Conservation (phyloP, 2,888 invertebrate species). For the Drosophila gaucha region DNA sequence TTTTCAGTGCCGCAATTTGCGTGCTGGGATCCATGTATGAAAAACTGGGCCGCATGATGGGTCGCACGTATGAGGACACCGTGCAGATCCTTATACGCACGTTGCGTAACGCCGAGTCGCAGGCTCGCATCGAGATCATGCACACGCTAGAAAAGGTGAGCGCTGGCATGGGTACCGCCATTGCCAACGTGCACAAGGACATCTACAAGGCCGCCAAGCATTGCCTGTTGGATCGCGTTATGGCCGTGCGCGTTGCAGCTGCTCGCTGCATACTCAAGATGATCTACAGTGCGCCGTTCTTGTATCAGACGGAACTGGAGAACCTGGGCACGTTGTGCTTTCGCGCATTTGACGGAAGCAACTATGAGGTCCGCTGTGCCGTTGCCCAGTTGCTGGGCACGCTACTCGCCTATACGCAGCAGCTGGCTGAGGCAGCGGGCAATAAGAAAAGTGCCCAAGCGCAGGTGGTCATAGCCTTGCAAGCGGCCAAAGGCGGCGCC, state of each 20-base stretch:
- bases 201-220: constrained; percentile 96
- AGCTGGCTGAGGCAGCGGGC: constrained; percentile 86
- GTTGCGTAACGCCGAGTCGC: constrained; percentile 97
- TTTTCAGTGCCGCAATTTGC: constrained; percentile 95
- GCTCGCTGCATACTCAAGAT: constrained; percentile 95
- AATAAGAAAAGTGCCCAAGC: constrained; percentile 75
- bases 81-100: constrained; percentile 96
- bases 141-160: constrained; percentile 95
- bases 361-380: constrained; percentile 95
- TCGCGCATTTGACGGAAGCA: constrained; percentile 95
- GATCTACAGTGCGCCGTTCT: constrained; percentile 93
- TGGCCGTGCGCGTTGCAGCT: constrained; percentile 96
- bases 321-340: constrained; percentile 96
- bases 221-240: constrained; percentile 95
- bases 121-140: constrained; percentile 98
- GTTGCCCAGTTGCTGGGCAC: constrained; percentile 96
- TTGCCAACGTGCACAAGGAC: constrained; percentile 93
- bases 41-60: constrained; percentile 99
- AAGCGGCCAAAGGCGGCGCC: constrained; percentile 74
- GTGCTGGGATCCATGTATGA: constrained; percentile 99
- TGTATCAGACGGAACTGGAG: constrained; percentile 95
- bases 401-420: constrained; percentile 89
- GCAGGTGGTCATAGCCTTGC: constrained; percentile 50
- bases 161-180: constrained; percentile 97
- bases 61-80: constrained; percentile 98